Percentiles rank a stretch among this genome's conserved stretches.
Evolutionary conservation across 2,888 invertebrate genomes (phyloP).

Genomic region (Heliconius charithonia): DNA sequence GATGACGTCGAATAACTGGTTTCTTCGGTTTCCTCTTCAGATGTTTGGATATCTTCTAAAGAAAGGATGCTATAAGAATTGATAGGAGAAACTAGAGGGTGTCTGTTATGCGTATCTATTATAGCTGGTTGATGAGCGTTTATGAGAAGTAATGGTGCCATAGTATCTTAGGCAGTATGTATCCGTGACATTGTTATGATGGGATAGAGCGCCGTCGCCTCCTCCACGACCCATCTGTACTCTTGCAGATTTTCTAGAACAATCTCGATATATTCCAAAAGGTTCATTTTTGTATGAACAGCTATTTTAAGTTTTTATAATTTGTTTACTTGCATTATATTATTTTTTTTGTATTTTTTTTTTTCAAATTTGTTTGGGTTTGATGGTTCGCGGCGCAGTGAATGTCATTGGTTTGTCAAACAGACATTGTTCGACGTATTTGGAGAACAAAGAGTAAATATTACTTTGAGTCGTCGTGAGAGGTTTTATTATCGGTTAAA

Average conservation of each 20-base stretch:
- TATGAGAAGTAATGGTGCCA: slow-evolving; percentile 6
- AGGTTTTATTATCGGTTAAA: slow-evolving; percentile 6
- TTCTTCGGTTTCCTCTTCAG: background rate
- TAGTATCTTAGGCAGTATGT: slow-evolving; percentile 60
- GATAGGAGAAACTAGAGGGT: slow-evolving; percentile 2
- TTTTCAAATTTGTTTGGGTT: slow-evolving; percentile 23
- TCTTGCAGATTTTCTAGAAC: slow-evolving; percentile 64
- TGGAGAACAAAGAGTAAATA: slow-evolving; percentile 2
- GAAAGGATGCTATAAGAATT: slow-evolving; percentile 30
- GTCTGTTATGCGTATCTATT: background rate
- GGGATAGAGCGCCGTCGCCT: slow-evolving; percentile 70
- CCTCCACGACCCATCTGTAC: slow-evolving; percentile 70
- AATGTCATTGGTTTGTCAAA: slow-evolving; percentile 22
- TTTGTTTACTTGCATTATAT: slow-evolving; percentile 32
- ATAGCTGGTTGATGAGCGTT: background rate
- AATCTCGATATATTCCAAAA: slow-evolving; percentile 59
- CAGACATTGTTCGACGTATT: slow-evolving; percentile 5
- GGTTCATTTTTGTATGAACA: slow-evolving; percentile 65
- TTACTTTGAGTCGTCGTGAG: background rate
- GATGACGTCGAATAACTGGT: slow-evolving; percentile 26
- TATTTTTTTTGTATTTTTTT: slow-evolving; percentile 22
- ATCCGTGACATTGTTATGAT: slow-evolving; percentile 67
- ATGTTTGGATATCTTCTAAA: slow-evolving; percentile 35
- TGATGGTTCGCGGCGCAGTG: background rate
- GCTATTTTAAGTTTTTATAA: slow-evolving; percentile 28